Evolutionary conservation across 1,140 invertebrate species (phyloP), one percentile per base, ranked within the genome.

Genomic region (Elymnias hypermnestra): DNA sequence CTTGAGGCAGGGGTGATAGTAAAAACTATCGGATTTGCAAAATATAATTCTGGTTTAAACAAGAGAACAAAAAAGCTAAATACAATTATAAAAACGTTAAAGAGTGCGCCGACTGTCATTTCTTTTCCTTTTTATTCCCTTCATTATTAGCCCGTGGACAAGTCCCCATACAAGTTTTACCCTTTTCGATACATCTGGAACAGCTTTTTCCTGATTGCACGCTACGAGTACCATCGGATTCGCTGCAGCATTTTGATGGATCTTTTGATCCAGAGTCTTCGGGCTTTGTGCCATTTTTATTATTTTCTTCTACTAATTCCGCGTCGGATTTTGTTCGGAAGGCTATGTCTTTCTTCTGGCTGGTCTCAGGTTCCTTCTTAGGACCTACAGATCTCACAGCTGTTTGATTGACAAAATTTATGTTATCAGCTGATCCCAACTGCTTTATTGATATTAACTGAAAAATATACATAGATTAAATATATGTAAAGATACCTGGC

Each of bases 181-280:
- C 69, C 15, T 63, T 53, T 36, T 63, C 50, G 1, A 58, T 38
- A 28, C 69, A 72, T 51, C 50, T 63, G 0, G 52, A 47, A 46
- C 65, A 72, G 40, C 23, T 40, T 13, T 37, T 51, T n/a, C n/a
- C 12, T 3, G n/a, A n/a, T 29, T 6, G 26, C 26, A 12, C 10
- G 3, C 10, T 4, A 12, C 7, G 10, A 5, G 9, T 29, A 12
- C 26, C 26, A 6, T n/a, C n/a, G n/a, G n/a, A n/a, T n/a, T n/a
- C n/a, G n/a, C n/a, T n/a, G n/a, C n/a, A n/a, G n/a, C n/a, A n/a
- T n/a, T n/a, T n/a, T n/a, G n/a, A n/a, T n/a, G n/a, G n/a, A n/a
- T n/a, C 23, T 7, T 26, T 26, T 9, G 8, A n/a, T 9, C 8
- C 3, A 9, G 23, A 1, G 0, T 26, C 10, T 26, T n/a, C 3